Evolutionary conservation across 2,888 invertebrate genomes (phyloP), one percentile per base, ranked within the genome.

Genomic region (Stenurella melanura): DNA sequence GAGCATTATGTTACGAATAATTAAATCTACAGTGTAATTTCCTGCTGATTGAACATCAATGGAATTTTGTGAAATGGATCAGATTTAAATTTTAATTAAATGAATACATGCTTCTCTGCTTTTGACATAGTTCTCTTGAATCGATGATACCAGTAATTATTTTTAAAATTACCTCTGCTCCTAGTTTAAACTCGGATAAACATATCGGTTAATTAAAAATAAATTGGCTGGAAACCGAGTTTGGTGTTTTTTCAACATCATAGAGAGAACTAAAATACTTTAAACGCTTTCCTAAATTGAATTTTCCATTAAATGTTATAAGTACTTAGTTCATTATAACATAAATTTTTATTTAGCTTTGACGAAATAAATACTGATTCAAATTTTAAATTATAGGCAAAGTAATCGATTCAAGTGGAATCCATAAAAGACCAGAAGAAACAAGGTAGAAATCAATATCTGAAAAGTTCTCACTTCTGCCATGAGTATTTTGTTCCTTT

Each of bases 41-140:
- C 54, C 67, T 56, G 54, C n/a, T 30, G n/a, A 67, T 67, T 54
- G 54, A 18, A 26, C 67, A 56, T 26, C 67, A 26, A 54, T 56
- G 54, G 56, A 54, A 26, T 67, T 38, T 56, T 67, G 67, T 26
- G 9, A 54, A 67, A n/a, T 30, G 54, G 30, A 67, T 67, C 21
- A 67, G 18, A 50, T 12, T 58, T 58, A 18, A 58, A 67, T 67
- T 67, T 67, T 67, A 67, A 67, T 67, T 67, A 67, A 67, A 67
- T 56, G n/a, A 18, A n/a, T 54, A 26, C 66, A 66, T 54, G 54
- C 67, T 42, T 64, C 19, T 42, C 42, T 42, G 64, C 19, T 50
- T 67, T 34, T 67, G 67, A 54, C 67, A 67, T 54, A 19, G 17
- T 54, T 54, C 67, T 67, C 67, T 54, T 54, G 56, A 67, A 19